Percentiles rank a stretch among this genome's conserved stretches.
Evolutionary conservation across 2,797 vertebrate genomes (phyloP).

Genomic region (Leucoraja ocellata): DNA sequence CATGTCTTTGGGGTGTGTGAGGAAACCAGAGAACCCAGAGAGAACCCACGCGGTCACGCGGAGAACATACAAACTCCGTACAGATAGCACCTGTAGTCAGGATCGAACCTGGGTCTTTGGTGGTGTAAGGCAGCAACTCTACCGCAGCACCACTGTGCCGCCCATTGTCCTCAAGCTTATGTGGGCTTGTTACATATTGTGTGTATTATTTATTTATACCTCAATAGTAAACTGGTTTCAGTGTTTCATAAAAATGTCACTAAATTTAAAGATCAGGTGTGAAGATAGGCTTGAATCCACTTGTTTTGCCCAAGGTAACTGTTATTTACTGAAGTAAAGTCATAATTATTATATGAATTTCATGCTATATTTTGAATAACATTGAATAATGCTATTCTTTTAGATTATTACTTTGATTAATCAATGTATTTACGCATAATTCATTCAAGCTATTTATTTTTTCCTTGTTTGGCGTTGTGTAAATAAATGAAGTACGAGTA

Average conservation of each 20-base stretch:
- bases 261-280: background rate
- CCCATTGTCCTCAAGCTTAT: too few species aligned
- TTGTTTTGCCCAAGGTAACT: background rate
- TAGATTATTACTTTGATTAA: background rate
- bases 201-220: background rate
- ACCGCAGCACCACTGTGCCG: too few species aligned
- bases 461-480: background rate
- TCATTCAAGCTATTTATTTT: background rate
- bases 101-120: too few species aligned
- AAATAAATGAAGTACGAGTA: background rate
- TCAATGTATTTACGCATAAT: background rate
- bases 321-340: background rate
- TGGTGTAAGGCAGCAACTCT: too few species aligned
- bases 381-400: background rate
- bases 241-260: background rate
- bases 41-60: too few species aligned
- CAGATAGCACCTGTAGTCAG: too few species aligned
- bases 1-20: too few species aligned
- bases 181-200: too few species aligned
- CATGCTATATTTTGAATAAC: background rate
- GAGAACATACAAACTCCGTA: too few species aligned
- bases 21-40: too few species aligned
- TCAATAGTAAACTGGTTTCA: background rate
- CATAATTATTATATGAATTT: background rate
- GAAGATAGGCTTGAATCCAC: background rate